Conservation (phyloP, 2,113 vertebrate species). For the Notarius quadriscutis region DNA sequence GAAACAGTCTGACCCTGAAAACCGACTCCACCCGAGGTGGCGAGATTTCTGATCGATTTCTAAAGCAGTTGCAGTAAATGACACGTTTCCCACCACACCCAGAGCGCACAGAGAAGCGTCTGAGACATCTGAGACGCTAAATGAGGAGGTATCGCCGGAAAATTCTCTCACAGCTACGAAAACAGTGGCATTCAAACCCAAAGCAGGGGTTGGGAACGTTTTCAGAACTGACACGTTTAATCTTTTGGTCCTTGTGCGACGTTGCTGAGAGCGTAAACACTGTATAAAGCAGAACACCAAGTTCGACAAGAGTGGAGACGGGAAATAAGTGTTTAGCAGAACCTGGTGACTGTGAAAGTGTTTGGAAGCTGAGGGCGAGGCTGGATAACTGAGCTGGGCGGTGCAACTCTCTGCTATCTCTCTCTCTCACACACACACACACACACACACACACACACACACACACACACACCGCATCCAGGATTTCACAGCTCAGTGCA, state of each 20-base stretch:
- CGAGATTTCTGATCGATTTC: constrained; percentile 33
- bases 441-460: background rate
- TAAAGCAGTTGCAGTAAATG: constrained; percentile 23
- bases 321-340: background rate
- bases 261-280: background rate
- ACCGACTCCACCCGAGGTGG: constrained; percentile 9
- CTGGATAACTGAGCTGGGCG: background rate
- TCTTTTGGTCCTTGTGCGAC: background rate
- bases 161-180: background rate
- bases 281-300: too few species aligned
- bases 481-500: background rate
- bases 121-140: background rate
- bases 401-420: background rate
- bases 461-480: background rate
- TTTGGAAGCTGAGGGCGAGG: background rate
- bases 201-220: background rate
- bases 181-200: background rate
- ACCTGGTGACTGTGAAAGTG: background rate
- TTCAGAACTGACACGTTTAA: background rate
- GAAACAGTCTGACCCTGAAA: constrained; percentile 7
- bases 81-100: constrained; percentile 18
- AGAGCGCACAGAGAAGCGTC: background rate
- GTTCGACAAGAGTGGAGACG: background rate
- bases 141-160: background rate
- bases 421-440: background rate